These are phyloP conservation scores for Lacerta agilis DNA, from an alignment of 2,797 vertebrate species.

Conservation along the genomic window DNA sequence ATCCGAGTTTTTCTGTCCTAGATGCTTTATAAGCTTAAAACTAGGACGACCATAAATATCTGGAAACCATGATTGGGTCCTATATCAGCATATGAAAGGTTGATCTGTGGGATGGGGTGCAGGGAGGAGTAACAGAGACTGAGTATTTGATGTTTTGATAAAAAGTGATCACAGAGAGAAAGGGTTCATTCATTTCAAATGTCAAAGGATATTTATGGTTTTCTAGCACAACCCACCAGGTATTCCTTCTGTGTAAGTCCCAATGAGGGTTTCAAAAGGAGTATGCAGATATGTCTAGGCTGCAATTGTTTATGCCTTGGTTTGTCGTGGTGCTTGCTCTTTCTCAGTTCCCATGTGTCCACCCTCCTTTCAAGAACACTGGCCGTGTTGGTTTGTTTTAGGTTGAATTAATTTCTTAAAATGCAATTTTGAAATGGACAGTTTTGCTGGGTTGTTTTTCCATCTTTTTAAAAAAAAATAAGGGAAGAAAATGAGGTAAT, in stretches of 20 bases:
- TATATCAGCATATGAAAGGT: not conserved
- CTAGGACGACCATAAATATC: slow-evolving; percentile 45
- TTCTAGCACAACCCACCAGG: not conserved
- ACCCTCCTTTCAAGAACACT: not conserved
- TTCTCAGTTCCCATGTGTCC: not conserved
- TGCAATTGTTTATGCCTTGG: not conserved
- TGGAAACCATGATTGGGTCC: not conserved
- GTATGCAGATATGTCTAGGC: not conserved
- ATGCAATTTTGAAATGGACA: not conserved
- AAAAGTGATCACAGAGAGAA: not conserved
- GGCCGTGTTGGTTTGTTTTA: not conserved
- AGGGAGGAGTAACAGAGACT: not conserved
- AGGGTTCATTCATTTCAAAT: slow-evolving; percentile 14
- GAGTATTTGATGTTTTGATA: not conserved
- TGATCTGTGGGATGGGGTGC: not conserved
- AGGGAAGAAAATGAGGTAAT: not conserved
- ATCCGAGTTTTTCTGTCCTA: slow-evolving; percentile 2
- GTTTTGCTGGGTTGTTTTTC: no score
- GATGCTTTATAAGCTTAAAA: slow-evolving; percentile 45
- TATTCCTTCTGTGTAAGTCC: not conserved
- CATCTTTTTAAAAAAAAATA: not conserved
- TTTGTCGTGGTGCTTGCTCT: not conserved
- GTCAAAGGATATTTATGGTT: not conserved
- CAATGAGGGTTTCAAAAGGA: not conserved
- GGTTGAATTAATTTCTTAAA: not conserved